Evolutionary conservation across 2,888 invertebrate genomes (phyloP), one percentile per base, ranked within the genome.

Genomic region (Leucozona laternaria): DNA sequence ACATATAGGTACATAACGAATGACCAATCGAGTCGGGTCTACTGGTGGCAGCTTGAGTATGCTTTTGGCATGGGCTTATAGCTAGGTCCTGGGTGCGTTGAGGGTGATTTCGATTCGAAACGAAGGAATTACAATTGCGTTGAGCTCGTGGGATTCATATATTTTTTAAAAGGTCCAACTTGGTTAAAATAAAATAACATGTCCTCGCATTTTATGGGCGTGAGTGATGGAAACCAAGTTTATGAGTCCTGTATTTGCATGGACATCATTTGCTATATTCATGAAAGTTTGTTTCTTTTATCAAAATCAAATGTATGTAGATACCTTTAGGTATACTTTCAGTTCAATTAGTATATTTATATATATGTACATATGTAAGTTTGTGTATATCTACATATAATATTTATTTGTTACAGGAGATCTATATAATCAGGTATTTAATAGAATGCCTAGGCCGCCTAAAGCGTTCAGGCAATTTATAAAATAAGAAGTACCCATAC

Each of bases 111-210:
- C n/a, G n/a, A n/a, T 72, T 64, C 72, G 62, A 81, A 85, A 77
- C 73, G 81, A 57, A 78, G 68, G 78, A 81, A 73, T 78, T 70
- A 81, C 76, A 85, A 48, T 50, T 86, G 62, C 73, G 81, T 81
- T 64, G 34, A 81, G 43, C 45, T 64, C 50, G 81, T 78, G 71
- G 73, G 53, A 66, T 62, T 78, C 55, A 80, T 85, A 55, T 81
- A 81, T 81, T 80, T 57, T 66, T 85, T 77, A 66, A 85, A 31
- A 77, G 66, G 77, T 40, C 66, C 76, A 77, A 22, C 34, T 58
- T 48, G 57, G 34, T 25, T 17, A 48, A 75, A 58, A 57, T 37
- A 75, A 60, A 76, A 72, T 77, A 68, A 66, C 55, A 60, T 66
- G 50, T 53, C 53, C 68, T 48, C 57, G 66, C 66, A 66, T 64